Base-by-base conservation (phyloP, 30 jellyfish, hydroid and myxozoan genomes). In the Turritopsis rubra region DNA sequence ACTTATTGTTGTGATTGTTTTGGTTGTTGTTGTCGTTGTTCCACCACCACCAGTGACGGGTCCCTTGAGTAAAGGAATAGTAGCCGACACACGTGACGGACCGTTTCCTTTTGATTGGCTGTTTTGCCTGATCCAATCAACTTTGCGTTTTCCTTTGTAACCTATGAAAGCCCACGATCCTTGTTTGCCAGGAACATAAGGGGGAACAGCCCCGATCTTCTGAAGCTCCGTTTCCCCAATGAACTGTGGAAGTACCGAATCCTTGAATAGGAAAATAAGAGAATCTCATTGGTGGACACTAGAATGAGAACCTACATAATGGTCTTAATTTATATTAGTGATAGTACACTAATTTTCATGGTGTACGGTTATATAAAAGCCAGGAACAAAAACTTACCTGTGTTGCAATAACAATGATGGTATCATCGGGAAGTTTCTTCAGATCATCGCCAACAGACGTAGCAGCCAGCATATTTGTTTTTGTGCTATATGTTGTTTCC, bases 111-210 rank as follows among this genome's bases (percentile, higher is more conserved):
- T 70, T 18, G 84, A 13, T n/a, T 76, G 82, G 53, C 84, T 8
- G 53, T 18, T 84, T 72, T 86, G 95, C 22, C 65, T 66, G 76
- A 86, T 86, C 97, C 97, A 90, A 27, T 77, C 82, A 73, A 90
- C 86, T 20, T 73, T 52, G 27, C 73, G 65, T 1, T 54, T 54
- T 1, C 96, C 96, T 78, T 83, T 85, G 88, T 90, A 90, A 27
- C 95, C 97, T 65, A 86, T 65, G 18, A 90, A 65, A 22, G 97
- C 97, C 95, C 94, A 86, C 16, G 97, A 90, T 30, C 93, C 97
- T 66, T 75, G 73, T 28, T 28, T 16, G 0, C 26, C 27, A 7
- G 97, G 97, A 24, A 80, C 70, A 26, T 28, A 80, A 24, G 97
- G 92, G 21, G 79, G 28, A 7, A 24, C 79, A 4, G 97, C 97